Percentiles rank a stretch among this genome's conserved stretches.
Evolutionary conservation across 2,888 invertebrate species (phyloP).

Genomic region (Sesia bembeciformis): DNA sequence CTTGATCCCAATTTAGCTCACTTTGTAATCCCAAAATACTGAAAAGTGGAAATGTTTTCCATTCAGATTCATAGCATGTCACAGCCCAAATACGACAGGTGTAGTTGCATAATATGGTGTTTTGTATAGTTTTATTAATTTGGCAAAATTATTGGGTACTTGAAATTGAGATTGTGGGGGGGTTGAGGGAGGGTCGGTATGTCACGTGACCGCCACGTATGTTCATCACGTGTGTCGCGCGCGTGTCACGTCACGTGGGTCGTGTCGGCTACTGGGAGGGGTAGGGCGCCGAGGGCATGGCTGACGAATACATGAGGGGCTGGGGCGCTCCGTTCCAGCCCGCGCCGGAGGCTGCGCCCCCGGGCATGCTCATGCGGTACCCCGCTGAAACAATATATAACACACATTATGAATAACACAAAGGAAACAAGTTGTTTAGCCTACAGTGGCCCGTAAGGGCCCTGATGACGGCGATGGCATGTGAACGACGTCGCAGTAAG

Average conservation of each 20-base stretch:
- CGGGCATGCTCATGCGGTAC: slow-evolving; percentile 77
- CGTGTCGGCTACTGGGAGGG: slow-evolving; percentile 82
- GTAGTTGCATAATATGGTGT: no score
- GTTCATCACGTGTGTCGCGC: slow-evolving; percentile 1
- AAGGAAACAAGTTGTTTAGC: background rate
- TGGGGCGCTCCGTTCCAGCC: slow-evolving; percentile 74
- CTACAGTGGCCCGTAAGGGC: no score
- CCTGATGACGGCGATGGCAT: no score
- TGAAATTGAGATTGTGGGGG: background rate
- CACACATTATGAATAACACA: background rate
- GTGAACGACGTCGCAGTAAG: no score
- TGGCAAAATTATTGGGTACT: no score
- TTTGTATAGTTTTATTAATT: no score
- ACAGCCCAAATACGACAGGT: no score
- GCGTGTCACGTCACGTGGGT: slow-evolving; percentile 5
- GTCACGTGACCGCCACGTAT: background rate
- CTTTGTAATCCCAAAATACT: no score
- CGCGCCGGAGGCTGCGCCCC: slow-evolving; percentile 56
- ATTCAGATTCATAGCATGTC: no score
- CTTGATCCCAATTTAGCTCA: no score
- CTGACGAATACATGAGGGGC: slow-evolving; percentile 83
- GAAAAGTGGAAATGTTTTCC: no score
- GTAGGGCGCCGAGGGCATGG: slow-evolving; percentile 89
- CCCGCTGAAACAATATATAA: slow-evolving; percentile 45
- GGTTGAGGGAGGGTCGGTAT: slow-evolving; percentile 4